Conservation (phyloP, 2,888 invertebrate genomes). For the Prosapia bicincta region DNA sequence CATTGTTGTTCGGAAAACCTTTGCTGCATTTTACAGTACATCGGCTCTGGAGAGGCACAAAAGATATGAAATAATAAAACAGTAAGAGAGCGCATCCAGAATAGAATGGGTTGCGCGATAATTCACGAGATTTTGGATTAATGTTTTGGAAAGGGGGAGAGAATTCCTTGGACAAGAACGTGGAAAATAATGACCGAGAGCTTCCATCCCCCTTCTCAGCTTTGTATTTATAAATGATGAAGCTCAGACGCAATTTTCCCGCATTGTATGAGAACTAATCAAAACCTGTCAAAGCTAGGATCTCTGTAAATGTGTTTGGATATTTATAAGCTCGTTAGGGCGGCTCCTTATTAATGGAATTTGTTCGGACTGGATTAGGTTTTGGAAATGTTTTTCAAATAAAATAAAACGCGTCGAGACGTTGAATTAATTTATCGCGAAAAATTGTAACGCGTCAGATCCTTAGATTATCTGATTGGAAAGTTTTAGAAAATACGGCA, state of each 20-base stretch:
- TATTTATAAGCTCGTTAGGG: neutral
- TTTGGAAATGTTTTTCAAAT: too few species aligned
- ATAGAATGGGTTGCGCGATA: conserved; percentile 18
- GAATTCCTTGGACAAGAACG: conserved; percentile 26
- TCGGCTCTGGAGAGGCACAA: neutral
- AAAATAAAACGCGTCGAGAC: too few species aligned
- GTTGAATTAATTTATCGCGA: too few species aligned
- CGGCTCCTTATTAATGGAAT: neutral
- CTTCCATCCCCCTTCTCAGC: conserved; percentile 11
- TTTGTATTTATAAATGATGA: conserved; percentile 31
- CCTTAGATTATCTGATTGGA: too few species aligned
- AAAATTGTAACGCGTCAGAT: too few species aligned
- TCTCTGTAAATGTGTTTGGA: neutral
- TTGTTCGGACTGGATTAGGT: neutral
- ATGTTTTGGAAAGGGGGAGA: conserved; percentile 28
- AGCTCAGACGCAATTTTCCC: conserved; percentile 26
- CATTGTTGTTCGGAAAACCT: neutral
- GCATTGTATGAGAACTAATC: conserved; percentile 21
- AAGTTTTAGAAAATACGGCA: too few species aligned
- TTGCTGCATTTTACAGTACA: conserved; percentile 2
- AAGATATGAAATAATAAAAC: conserved; percentile 27
- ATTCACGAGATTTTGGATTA: conserved; percentile 33
- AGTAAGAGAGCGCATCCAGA: conserved; percentile 12
- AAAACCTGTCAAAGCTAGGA: conserved; percentile 13
- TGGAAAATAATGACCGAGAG: conserved; percentile 30